A percentile compares a stretch with the other conserved stretches of the same genome.
Evolutionary conservation across 2,113 vertebrate genomes (phyloP).

Genomic region (Gobio gobio): DNA sequence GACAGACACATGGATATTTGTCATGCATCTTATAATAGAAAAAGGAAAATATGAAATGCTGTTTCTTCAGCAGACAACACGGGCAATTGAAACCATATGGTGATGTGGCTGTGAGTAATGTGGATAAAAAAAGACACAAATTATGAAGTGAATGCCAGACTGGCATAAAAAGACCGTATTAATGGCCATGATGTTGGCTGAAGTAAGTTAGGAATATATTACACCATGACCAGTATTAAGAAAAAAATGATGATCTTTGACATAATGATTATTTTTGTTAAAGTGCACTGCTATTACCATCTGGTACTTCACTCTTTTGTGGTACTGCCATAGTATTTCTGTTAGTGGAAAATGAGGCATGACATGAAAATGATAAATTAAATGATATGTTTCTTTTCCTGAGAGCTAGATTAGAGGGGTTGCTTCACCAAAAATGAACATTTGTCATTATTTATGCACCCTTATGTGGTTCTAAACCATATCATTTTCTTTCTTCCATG

Average conservation of each 20-base stretch:
- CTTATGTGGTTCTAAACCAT: neutral
- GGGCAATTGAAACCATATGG: neutral
- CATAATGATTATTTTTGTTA: no score
- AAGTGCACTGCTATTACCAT: neutral
- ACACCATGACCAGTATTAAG: neutral
- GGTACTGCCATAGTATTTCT: neutral
- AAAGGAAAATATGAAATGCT: constrained; percentile 26
- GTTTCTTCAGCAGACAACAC: neutral
- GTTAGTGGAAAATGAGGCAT: neutral
- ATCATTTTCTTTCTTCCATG: neutral
- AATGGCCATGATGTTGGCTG: neutral
- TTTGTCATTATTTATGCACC: neutral
- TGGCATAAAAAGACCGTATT: neutral
- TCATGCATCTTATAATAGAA: constrained; percentile 2
- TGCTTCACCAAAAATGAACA: neutral
- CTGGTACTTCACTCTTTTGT: neutral
- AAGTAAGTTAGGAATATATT: constrained; percentile 8
- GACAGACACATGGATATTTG: neutral
- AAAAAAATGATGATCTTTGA: neutral
- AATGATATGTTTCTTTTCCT: neutral
- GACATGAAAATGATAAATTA: neutral
- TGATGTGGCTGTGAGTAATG: neutral
- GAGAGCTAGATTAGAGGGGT: neutral
- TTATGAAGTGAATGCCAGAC: neutral
- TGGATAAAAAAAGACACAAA: neutral